These are phyloP conservation scores for Nibea coibor DNA, from an alignment of 2,113 vertebrate species.

Conservation along the genomic window DNA sequence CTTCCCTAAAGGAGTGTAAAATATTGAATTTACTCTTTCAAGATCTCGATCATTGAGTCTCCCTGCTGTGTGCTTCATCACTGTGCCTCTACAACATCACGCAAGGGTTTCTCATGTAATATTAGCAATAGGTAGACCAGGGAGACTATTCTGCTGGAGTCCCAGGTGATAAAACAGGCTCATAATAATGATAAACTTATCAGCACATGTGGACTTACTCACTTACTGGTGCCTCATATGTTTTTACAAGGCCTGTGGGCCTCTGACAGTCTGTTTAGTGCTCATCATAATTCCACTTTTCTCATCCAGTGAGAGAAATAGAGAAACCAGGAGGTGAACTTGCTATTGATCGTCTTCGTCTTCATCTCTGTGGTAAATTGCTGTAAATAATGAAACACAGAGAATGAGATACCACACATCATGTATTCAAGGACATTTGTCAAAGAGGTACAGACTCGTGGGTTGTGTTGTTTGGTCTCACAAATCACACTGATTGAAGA, in stretches of 20 bases:
- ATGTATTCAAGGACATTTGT: slow-evolving; percentile 24
- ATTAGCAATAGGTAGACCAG: not conserved
- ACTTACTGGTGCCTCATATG: not conserved
- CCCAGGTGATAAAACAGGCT: slow-evolving; percentile 35
- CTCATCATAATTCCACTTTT: slow-evolving; percentile 1
- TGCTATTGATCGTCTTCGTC: not conserved
- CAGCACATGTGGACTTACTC: slow-evolving; percentile 3
- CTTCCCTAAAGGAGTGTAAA: not conserved
- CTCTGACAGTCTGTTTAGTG: not conserved
- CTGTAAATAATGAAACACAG: not conserved
- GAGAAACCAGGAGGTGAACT: not conserved
- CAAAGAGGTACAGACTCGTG: slow-evolving; percentile 15
- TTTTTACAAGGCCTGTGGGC: not conserved
- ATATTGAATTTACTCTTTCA: slow-evolving; percentile 19
- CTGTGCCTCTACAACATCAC: slow-evolving; percentile 22
- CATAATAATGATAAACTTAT: slow-evolving; percentile 32
- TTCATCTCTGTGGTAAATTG: slow-evolving; percentile 6
- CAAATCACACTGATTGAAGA: slow-evolving; percentile 46
- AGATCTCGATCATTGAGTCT: not conserved
- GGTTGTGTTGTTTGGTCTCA: slow-evolving; percentile 22
- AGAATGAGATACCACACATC: slow-evolving; percentile 1
- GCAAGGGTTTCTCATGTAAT: slow-evolving; percentile 4
- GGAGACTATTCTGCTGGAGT: slow-evolving; percentile 26
- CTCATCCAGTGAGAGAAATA: not conserved
- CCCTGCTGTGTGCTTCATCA: slow-evolving; percentile 28